Evolutionary conservation across 1,140 invertebrate genomes (phyloP), one percentile per base, ranked within the genome.

Genomic region (Caenorhabditis remanei): DNA sequence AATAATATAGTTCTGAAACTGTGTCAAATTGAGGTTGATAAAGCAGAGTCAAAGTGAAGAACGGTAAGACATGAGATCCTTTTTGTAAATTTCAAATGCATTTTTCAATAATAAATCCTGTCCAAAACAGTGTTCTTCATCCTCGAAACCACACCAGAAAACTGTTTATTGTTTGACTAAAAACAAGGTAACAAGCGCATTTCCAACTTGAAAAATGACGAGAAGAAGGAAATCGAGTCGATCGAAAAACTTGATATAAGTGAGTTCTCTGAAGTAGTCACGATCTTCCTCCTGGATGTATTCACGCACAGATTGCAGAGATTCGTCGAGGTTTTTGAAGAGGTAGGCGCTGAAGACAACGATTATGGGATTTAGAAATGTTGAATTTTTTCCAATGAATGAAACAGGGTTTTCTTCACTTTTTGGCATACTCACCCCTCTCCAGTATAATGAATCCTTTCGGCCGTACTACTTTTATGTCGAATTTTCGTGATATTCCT

Each of bases 171-270:
- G 50, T 53, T 61, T 65, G 56, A 65, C 46, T 4, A 87, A 65
- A n/a, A 84, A 46, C 7, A 84, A 19, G 5, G 86, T 84, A 5
- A 87, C 40, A 3, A 87, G 24, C 32, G 82, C 79, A 67, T 87
- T 87, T 56, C 75, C 86, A 24, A 87, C 63, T 58, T 87, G 86
- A 82, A 87, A 87, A 21, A 87, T 46, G 48, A 87, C 61, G 1
- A 87, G 32, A n/a, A 87, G 48, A 67, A 84, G n/a, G 53, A 63
- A 63, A 40, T 88, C 87, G 19, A 88, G 9, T 61, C 83, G 19
- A 65, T 88, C 87, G 58, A 88, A 88, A 32, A 85, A 65, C n/a
- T 82, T 85, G 32, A 75, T 79, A 85, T 84, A 88, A 58, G 87
- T 82, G 43, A 84, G 55, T 32, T 84, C 82, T 53, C 87, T 32